These are phyloP conservation scores for Tinamus guttatus DNA, from an alignment of 2,113 vertebrate genomes.

Conservation along the genomic window DNA sequence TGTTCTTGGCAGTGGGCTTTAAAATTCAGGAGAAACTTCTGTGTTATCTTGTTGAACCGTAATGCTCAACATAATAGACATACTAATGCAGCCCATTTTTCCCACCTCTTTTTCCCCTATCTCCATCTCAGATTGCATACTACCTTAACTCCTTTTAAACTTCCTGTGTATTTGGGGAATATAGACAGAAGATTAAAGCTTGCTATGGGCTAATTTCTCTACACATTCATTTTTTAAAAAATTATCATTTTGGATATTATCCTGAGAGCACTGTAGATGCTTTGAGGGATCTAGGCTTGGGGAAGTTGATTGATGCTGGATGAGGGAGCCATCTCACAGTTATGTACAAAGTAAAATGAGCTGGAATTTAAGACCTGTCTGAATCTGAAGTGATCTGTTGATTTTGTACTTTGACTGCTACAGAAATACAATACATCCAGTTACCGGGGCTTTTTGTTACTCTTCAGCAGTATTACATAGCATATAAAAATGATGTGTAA, in stretches of 20 bases:
- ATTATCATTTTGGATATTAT: background rate
- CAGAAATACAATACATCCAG: background rate
- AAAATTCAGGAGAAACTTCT: conserved; percentile 33
- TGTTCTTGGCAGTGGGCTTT: conserved; percentile 10
- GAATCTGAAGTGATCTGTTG: background rate
- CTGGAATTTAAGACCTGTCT: background rate
- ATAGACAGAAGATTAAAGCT: background rate
- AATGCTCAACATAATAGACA: conserved; percentile 28
- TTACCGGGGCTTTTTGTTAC: background rate
- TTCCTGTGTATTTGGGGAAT: conserved; percentile 24
- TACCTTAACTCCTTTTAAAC: conserved; percentile 12
- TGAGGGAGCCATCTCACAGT: background rate
- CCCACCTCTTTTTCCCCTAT: background rate
- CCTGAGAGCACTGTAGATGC: background rate
- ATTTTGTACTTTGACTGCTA: background rate
- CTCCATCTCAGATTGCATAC: background rate
- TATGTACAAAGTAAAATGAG: background rate
- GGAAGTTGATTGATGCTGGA: background rate
- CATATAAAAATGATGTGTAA: background rate
- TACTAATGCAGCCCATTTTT: conserved; percentile 5
- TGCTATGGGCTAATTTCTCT: background rate
- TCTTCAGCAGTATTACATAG: background rate
- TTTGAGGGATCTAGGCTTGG: background rate
- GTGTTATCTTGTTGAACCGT: background rate
- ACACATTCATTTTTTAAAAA: background rate